Conservation (phyloP, 2,797 vertebrate genomes). For the Eulemur albifrons region DNA sequence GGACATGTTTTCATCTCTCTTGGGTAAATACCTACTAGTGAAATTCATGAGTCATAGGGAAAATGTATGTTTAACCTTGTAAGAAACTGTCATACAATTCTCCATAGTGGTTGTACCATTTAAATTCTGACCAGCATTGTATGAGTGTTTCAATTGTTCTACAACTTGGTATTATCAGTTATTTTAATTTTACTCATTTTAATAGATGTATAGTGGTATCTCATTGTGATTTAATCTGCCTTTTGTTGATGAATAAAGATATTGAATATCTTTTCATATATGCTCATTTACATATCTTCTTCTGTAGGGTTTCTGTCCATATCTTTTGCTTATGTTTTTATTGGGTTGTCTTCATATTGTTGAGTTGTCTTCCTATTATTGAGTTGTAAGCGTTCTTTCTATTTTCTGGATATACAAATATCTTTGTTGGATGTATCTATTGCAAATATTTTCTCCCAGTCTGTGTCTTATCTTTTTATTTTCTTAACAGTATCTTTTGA, state of each 20-base stretch:
- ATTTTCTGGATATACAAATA: background rate
- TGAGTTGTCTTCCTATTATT: background rate
- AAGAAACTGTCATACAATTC: background rate
- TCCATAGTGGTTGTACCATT: background rate
- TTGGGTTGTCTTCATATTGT: background rate
- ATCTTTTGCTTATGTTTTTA: background rate
- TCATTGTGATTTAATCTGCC: background rate
- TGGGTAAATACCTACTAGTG: background rate
- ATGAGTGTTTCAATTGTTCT: background rate
- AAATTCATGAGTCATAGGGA: background rate
- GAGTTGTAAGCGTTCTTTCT: background rate
- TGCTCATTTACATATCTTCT: background rate
- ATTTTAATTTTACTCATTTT: background rate
- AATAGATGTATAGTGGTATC: background rate
- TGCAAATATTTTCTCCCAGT: background rate
- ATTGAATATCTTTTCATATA: background rate
- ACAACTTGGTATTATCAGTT: background rate
- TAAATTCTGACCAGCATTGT: background rate
- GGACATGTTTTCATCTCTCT: background rate
- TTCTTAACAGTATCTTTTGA: background rate
- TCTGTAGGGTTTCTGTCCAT: background rate
- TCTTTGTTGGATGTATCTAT: background rate
- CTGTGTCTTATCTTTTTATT: background rate
- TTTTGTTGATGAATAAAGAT: background rate
- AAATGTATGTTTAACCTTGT: background rate